Percentiles rank a stretch among this genome's conserved stretches.
phyloP scores from a whole-genome alignment of 2,888 invertebrate genomes.

The Tanypteryx hageni region DNA sequence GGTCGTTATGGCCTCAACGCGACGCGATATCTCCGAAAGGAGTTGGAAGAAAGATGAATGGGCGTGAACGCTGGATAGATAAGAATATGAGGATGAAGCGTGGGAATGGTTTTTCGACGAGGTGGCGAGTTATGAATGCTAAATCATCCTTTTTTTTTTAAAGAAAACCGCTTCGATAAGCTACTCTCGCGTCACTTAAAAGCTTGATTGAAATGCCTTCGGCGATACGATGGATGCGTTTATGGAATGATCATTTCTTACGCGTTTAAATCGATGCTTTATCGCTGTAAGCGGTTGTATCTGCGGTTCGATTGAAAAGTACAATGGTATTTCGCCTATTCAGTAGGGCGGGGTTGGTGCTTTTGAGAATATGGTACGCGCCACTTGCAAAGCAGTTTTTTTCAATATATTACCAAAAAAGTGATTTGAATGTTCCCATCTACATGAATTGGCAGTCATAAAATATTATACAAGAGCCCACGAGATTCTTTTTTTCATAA shows the following conservation, averaged over 20 bases:
- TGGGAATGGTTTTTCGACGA: conserved; percentile 2
- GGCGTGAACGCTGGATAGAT: background rate
- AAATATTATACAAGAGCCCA: too few species aligned
- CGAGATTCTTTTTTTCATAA: too few species aligned
- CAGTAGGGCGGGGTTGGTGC: too few species aligned
- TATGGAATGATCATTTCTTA: background rate
- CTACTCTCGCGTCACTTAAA: background rate
- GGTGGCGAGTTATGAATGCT: background rate
- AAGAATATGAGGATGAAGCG: background rate
- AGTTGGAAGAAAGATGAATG: background rate
- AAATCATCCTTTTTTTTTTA: background rate
- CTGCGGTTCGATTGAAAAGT: too few species aligned
- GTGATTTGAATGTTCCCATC: too few species aligned
- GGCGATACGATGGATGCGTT: background rate
- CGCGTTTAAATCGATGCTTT: background rate
- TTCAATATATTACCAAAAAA: too few species aligned
- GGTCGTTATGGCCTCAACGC: background rate
- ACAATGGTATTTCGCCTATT: too few species aligned
- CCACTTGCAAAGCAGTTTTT: too few species aligned
- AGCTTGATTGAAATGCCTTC: background rate
- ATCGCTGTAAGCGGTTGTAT: too few species aligned
- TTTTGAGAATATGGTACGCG: too few species aligned
- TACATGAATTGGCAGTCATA: too few species aligned
- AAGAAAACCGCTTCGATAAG: background rate
- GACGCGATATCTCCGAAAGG: background rate